These are phyloP conservation scores for Caenorhabditis japonica DNA, from an alignment of 2,888 invertebrate species.

Conservation along the genomic window DNA sequence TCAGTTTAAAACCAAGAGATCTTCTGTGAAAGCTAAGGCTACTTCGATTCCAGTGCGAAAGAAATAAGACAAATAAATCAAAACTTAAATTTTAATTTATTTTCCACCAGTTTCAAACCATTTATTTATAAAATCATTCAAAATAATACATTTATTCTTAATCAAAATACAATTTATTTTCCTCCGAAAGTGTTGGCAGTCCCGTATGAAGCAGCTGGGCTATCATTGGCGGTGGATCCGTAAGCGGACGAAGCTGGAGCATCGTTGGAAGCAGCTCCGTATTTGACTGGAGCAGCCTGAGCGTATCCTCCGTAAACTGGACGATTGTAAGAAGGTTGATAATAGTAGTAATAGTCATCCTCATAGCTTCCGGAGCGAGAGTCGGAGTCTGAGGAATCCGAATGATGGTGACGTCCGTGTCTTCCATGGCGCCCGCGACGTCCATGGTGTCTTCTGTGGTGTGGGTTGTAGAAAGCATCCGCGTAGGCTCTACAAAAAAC, in stretches of 20 bases:
- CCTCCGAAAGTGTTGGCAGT: constrained; percentile 18
- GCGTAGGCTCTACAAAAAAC: constrained; percentile 2
- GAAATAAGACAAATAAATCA: background rate
- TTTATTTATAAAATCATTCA: constrained; percentile 3
- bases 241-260: constrained; percentile 14
- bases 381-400: constrained; percentile 13
- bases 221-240: constrained; percentile 21
- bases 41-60: background rate
- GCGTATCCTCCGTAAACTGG: constrained; percentile 11
- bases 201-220: constrained; percentile 24
- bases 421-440: background rate
- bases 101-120: background rate
- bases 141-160: background rate
- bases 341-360: background rate
- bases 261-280: constrained; percentile 17
- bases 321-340: background rate
- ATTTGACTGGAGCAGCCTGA: constrained; percentile 6
- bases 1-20: constrained; percentile 27
- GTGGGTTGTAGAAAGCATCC: constrained; percentile 28
- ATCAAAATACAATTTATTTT: constrained; percentile 9
- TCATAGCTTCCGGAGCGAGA: constrained; percentile 19
- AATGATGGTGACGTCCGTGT: background rate
- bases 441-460: constrained; percentile 13
- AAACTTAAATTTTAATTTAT: background rate
- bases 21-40: background rate